phyloP scores from a whole-genome alignment of 1,140 invertebrate genomes.

The Cotesia chilonis region DNA sequence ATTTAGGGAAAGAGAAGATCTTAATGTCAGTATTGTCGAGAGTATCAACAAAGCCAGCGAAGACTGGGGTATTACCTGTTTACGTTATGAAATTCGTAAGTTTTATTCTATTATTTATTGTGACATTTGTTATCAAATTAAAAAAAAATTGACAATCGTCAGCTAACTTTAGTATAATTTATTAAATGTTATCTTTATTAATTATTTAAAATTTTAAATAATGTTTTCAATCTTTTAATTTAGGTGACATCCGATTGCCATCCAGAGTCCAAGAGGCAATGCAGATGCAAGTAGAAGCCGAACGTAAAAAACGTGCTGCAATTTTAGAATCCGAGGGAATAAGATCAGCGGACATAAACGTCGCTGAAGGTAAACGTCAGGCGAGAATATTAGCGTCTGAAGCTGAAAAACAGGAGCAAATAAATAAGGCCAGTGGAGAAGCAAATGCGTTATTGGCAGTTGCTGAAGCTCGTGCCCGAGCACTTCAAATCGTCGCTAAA shows the following conservation, averaged over 20 bases:
- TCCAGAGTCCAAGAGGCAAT: conserved; percentile 96
- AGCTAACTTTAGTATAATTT: no score
- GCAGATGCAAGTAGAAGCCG: conserved; percentile 99
- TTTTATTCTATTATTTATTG: conserved; percentile 43
- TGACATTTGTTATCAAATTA: no score
- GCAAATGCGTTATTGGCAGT: conserved; percentile 86
- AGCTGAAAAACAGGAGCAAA: conserved; percentile 86
- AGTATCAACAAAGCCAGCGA: conserved; percentile 98
- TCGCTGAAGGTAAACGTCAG: conserved; percentile 94
- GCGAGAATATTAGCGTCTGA: conserved; percentile 93
- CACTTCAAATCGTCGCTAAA: conserved; percentile 78
- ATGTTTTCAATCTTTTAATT: conserved; percentile 32
- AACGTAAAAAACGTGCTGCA: conserved; percentile 93
- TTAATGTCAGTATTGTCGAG: conserved; percentile 96
- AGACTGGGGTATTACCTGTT: conserved; percentile 97
- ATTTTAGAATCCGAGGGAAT: conserved; percentile 97
- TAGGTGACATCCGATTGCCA: conserved; percentile 93
- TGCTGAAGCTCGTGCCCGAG: conserved; percentile 83
- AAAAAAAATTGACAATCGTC: no score
- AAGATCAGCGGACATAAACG: conserved; percentile 95
- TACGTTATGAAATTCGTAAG: conserved; percentile 98
- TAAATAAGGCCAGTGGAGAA: conserved; percentile 87
- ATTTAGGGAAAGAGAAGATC: conserved; percentile 93
- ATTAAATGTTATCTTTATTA: no score
- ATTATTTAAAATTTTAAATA: background rate